Evolutionary conservation across 2,888 invertebrate genomes (phyloP).

Genomic region (Drosophila tripunctata): DNA sequence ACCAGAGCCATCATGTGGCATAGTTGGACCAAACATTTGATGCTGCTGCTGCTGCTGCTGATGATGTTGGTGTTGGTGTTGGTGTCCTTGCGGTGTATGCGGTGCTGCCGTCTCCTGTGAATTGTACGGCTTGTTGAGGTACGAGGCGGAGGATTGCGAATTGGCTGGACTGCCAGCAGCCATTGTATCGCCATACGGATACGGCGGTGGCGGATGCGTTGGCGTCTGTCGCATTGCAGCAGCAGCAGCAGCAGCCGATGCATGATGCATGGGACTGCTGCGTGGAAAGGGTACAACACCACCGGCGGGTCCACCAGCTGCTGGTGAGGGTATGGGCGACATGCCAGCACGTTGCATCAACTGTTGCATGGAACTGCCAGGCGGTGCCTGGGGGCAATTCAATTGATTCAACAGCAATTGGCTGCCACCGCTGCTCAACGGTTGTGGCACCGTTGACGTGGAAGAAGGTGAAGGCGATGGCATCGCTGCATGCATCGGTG

Average conservation of each 20-base stretch:
- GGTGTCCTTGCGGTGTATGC: slow-evolving; percentile 64
- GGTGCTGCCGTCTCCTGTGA: slow-evolving; percentile 85
- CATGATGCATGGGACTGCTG: slow-evolving; percentile 82
- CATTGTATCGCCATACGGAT: slow-evolving; percentile 89
- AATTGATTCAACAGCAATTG: slow-evolving; percentile 81
- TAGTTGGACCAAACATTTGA: slow-evolving; percentile 20
- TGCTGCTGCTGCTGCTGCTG: slow-evolving; percentile 66
- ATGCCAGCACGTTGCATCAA: slow-evolving; percentile 84
- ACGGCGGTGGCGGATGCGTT: slow-evolving; percentile 87
- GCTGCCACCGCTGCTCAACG: slow-evolving; percentile 80
- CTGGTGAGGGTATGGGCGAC: slow-evolving; percentile 85
- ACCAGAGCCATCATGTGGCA: no score
- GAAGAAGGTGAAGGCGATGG: slow-evolving; percentile 64
- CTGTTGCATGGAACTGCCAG: slow-evolving; percentile 81
- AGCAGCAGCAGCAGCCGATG: no score
- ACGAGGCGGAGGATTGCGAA: slow-evolving; percentile 87
- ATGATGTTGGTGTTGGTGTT: slow-evolving; percentile 84
- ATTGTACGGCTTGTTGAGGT: slow-evolving; percentile 89
- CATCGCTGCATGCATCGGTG: slow-evolving; percentile 65
- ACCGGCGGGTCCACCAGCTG: slow-evolving; percentile 82
- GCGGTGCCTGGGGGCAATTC: slow-evolving; percentile 82
- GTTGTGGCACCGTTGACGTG: slow-evolving; percentile 75
- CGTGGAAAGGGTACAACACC: slow-evolving; percentile 82
- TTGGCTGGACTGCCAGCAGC: slow-evolving; percentile 89
- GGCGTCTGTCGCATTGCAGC: slow-evolving; percentile 80